Evolutionary conservation across 2,888 invertebrate species (phyloP).

Genomic region (Cylloceria caligata): DNA sequence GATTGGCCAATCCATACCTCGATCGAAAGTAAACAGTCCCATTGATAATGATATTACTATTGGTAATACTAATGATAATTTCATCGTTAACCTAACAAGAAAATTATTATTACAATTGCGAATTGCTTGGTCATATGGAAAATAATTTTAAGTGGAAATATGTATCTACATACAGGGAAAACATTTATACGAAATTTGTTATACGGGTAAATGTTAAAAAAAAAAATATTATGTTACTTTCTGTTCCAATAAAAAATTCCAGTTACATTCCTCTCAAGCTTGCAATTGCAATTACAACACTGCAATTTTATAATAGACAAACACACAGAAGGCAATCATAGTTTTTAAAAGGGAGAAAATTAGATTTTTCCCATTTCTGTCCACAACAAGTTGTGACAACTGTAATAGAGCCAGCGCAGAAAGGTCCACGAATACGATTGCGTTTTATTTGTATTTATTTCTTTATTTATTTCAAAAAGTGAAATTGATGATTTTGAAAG

Average conservation of each 20-base stretch:
- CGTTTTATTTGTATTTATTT: too few relatives aligned
- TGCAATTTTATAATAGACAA: too few relatives aligned
- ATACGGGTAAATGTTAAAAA: neutral
- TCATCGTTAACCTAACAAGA: neutral
- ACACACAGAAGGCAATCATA: conserved; percentile 16
- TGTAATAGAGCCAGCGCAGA: neutral
- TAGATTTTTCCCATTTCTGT: neutral
- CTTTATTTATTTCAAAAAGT: too few relatives aligned
- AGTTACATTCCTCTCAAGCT: neutral
- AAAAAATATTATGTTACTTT: neutral
- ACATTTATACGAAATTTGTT: neutral
- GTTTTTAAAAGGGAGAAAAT: neutral
- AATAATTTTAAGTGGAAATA: neutral
- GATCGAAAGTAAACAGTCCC: neutral
- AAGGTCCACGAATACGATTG: neutral
- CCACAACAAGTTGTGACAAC: neutral
- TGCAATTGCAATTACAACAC: neutral
- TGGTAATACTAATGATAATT: neutral
- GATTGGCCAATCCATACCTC: neutral
- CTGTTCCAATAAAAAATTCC: neutral
- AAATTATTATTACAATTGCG: neutral
- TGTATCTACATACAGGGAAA: too few relatives aligned
- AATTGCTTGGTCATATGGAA: neutral
- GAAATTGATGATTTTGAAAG: neutral
- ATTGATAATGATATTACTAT: neutral